Conservation (phyloP, 2,113 vertebrate genomes). For the Willisornis vidua region DNA sequence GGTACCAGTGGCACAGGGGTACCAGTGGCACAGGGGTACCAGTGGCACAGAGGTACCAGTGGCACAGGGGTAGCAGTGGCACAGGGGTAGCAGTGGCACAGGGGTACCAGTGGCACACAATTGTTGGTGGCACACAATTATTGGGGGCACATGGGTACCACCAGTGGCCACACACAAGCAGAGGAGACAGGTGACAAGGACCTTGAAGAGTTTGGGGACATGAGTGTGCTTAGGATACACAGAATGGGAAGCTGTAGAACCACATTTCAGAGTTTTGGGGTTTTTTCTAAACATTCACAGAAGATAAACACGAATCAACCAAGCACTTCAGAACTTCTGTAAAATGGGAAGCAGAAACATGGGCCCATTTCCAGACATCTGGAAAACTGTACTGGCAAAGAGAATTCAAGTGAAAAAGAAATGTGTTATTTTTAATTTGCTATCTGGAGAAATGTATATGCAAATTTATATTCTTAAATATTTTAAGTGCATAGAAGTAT, state of each 20-base stretch:
- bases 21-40: rapidly evolving
- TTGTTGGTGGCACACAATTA: too few species aligned
- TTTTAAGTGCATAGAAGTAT: not conserved
- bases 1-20: rapidly evolving
- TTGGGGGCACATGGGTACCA: too few species aligned
- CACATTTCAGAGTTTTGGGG: not conserved
- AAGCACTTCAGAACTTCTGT: not conserved
- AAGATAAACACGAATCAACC: not conserved
- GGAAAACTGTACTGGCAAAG: not conserved
- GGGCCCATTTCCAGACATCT: not conserved
- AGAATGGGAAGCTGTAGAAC: not conserved
- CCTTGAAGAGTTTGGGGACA: not conserved
- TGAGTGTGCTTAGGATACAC: not conserved
- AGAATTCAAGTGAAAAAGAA: not conserved
- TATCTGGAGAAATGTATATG: not conserved
- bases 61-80: rapidly evolving
- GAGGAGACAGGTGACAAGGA: not conserved
- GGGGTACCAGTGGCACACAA: rapidly evolving
- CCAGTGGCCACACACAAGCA: not conserved
- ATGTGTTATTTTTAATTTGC: not conserved
- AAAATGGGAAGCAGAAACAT: not conserved
- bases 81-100: rapidly evolving
- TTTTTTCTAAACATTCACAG: not conserved
- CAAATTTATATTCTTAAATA: not conserved
- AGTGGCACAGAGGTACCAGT: rapidly evolving